These are phyloP conservation scores for Deilephila elpenor DNA, from an alignment of 2,888 invertebrate genomes.

Conservation along the genomic window DNA sequence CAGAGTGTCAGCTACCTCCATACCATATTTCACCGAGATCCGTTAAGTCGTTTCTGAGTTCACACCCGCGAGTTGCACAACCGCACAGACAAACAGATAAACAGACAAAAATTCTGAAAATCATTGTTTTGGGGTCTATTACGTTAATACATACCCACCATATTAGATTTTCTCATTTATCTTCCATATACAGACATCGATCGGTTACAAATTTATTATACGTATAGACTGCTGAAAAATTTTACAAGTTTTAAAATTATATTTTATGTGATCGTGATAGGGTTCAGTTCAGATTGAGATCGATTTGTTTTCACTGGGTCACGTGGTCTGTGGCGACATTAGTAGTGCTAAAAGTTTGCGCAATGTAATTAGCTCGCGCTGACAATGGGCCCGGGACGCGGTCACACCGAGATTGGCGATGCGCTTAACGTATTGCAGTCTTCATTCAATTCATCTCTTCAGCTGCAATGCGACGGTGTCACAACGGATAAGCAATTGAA, in stretches of 20 bases:
- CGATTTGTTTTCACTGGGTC: constrained; percentile 14
- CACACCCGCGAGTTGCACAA: too few relatives aligned
- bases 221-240: background rate
- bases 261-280: background rate
- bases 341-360: constrained; percentile 18
- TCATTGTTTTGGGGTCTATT: too few relatives aligned
- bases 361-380: constrained; percentile 11
- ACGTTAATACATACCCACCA: too few relatives aligned
- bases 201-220: too few relatives aligned
- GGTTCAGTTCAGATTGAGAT: background rate
- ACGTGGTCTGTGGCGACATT: constrained; percentile 29
- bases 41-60: too few relatives aligned
- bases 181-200: too few relatives aligned
- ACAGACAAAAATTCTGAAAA: too few relatives aligned
- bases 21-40: too few relatives aligned
- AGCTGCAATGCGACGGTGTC: constrained; percentile 22
- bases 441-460: background rate
- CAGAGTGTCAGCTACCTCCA: too few relatives aligned
- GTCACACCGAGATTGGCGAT: constrained; percentile 37
- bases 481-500: background rate
- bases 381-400: constrained; percentile 10
- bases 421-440: constrained; percentile 42
- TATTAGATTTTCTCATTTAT: too few relatives aligned
- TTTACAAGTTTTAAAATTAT: background rate
- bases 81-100: too few relatives aligned